Conservation (phyloP, 2,888 invertebrate genomes). For the Zeuzera pyrina region DNA sequence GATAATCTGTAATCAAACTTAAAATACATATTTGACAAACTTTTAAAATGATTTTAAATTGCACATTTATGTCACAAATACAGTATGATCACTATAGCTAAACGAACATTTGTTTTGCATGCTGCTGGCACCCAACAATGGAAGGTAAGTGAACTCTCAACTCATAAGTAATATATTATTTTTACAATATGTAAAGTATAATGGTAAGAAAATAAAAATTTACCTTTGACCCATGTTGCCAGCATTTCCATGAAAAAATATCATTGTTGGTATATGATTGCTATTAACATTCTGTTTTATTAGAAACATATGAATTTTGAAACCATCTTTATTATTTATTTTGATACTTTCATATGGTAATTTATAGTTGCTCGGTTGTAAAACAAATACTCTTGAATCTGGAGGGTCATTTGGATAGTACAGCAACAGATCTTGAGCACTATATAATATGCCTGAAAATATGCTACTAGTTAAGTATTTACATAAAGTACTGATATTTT, state of each 20-base stretch:
- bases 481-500: background rate
- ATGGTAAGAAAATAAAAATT: constrained; percentile 9
- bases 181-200: constrained; percentile 1
- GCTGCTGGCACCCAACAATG: too few relatives aligned
- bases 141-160: too few relatives aligned
- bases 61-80: too few relatives aligned
- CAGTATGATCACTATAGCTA: too few relatives aligned
- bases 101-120: too few relatives aligned
- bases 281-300: constrained; percentile 82
- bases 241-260: constrained; percentile 97
- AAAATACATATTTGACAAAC: too few relatives aligned
- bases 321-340: constrained; percentile 78
- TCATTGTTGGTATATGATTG: constrained; percentile 83
- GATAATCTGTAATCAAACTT: constrained; percentile 76
- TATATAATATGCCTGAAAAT: constrained; percentile 83
- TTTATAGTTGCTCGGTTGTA: constrained; percentile 88
- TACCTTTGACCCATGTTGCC: constrained; percentile 96
- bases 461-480: constrained; percentile 3
- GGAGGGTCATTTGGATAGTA: constrained; percentile 93
- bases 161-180: background rate
- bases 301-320: constrained; percentile 85
- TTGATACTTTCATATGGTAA: constrained; percentile 90
- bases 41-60: too few relatives aligned
- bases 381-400: constrained; percentile 90
- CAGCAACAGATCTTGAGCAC: constrained; percentile 87